Percentiles rank a stretch among this genome's conserved stretches.
Conservation (phyloP, 2,113 vertebrate genomes). For the Oncorhynchus tshawytscha region DNA sequence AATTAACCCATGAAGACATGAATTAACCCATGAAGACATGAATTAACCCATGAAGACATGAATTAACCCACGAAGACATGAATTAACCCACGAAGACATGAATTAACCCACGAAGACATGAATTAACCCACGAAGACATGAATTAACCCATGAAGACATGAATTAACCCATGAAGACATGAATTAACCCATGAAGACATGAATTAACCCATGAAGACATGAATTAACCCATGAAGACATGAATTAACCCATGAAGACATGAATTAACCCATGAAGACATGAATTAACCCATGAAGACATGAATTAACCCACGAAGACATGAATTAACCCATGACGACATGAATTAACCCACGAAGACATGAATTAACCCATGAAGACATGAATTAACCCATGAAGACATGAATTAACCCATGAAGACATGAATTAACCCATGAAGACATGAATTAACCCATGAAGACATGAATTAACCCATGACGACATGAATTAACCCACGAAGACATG, state of each 20-base stretch:
- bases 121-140: too few relatives aligned
- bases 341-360: too few relatives aligned
- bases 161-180: too few relatives aligned
- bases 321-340: neutral
- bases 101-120: neutral
- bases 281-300: neutral
- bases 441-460: neutral
- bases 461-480: neutral
- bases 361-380: neutral
- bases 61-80: neutral
- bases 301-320: too few relatives aligned
- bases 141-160: neutral
- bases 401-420: too few relatives aligned
- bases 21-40: neutral
- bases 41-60: too few relatives aligned
- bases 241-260: neutral
- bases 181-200: neutral
- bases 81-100: too few relatives aligned
- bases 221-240: neutral
- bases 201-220: too few relatives aligned
- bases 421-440: neutral
- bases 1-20: neutral
- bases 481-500: neutral
- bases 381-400: neutral
- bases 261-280: too few relatives aligned